Evolutionary conservation across 2,113 vertebrate species (phyloP), one percentile per base, ranked within the genome.

Genomic region (Sciurus niger): DNA sequence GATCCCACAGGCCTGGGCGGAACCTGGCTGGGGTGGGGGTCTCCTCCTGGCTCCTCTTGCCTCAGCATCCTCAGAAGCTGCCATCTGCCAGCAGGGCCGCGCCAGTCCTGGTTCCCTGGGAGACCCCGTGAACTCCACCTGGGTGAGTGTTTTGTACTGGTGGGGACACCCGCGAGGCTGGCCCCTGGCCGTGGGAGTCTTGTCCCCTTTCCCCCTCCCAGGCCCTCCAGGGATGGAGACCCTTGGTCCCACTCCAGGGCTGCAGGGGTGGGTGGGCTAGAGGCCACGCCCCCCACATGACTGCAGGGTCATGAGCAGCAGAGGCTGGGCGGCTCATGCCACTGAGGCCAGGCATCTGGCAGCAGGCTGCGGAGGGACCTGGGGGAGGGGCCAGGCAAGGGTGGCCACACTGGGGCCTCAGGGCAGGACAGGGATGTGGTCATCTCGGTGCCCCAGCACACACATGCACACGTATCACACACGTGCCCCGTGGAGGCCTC

Each of bases 401-500:
- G 0, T 1, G 20, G 92, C 37, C 58, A 46, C 22, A 20, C 3
- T 0, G 0, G 55, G 63, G 60, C 68, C 58, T 51, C 24, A 20
- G 55, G 82, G 34, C 40, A 63, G 73, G 73, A 60, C 5, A 28
- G 43, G 58, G 70, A 10, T 40, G 14, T 0, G 18, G 65, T 53
- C 28, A 2, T 18, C 25, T 25, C 11, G 12, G 72, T 20, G n/a
- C 4, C 17, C 20, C 25, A n/a, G 37, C 40, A 32, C n/a, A 30
- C 28, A 9, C 0, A 4, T 16, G 10, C 55, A n/a, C 37, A 60
- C 17, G 0, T 3, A 0, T 7, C 13, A 12, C 28, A 20, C 8
- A 34, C 6, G 24, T 32, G 74, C 25, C 8, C 4, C 8, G 30
- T 4, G 5, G 55, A 37, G 37, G 8, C 1, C 0, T 4, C 24